Conservation (phyloP, 1,140 invertebrate species). For the Microplitis demolitor region DNA sequence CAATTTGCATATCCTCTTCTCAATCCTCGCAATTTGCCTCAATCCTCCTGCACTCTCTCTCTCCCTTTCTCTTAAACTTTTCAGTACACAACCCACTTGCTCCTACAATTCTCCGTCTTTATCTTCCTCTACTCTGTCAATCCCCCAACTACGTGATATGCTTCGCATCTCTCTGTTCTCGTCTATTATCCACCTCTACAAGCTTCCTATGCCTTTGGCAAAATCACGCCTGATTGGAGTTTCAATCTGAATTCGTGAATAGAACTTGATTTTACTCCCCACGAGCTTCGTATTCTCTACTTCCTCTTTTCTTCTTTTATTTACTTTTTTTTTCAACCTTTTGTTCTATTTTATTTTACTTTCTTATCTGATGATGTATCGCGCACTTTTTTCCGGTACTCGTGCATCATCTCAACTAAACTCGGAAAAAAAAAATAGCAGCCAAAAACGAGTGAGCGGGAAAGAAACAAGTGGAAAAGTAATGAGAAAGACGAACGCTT, state of each 20-base stretch:
- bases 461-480: not conserved
- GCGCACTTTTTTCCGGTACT: not conserved
- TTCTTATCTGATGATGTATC: not conserved
- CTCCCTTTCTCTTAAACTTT: not conserved
- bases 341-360: not conserved
- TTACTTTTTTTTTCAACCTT: not conserved
- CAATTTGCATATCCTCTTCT: conserved; percentile 46
- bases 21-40: conserved; percentile 11
- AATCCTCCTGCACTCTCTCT: conserved; percentile 12
- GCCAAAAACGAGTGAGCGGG: not conserved
- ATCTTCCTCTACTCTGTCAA: not conserved
- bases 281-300: not conserved
- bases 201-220: conserved; percentile 41
- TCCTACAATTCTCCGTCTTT: not conserved
- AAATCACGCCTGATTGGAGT: conserved; percentile 51
- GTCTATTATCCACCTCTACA: conserved; percentile 42
- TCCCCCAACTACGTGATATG: not conserved
- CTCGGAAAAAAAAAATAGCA: not conserved
- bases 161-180: not conserved
- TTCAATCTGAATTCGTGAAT: conserved; percentile 49
- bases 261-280: conserved; percentile 46
- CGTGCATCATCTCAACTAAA: not conserved
- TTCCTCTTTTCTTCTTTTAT: not conserved
- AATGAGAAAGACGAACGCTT: conserved; percentile 3
- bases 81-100: not conserved